Evolutionary conservation across 1,140 invertebrate genomes (phyloP), one percentile per base, ranked within the genome.

Genomic region (Dendroctonus valens): DNA sequence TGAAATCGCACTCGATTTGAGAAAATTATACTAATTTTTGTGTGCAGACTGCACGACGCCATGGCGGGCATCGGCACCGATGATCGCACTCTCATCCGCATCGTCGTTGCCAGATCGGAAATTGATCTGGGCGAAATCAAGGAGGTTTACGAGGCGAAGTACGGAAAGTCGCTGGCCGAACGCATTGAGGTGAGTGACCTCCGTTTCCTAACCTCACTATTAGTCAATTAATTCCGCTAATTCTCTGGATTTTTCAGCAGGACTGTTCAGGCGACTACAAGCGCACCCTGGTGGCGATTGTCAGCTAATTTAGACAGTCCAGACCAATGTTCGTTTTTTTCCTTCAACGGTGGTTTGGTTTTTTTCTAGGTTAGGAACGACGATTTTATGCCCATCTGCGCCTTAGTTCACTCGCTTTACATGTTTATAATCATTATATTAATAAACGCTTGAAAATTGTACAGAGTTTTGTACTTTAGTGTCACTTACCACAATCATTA

Each of bases 1-100:
- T 6, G 44, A 44, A 46, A 14, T 26, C 9, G 7, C 8, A 5
- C 48, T 5, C 48, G 6, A 8, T 38, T 50, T 9, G 15, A n/a
- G n/a, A n/a, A n/a, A n/a, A n/a, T n/a, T n/a, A n/a, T 37, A 48
- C 37, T 50, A 50, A 8, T 50, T 40, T 40, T 63, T 57, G 37
- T 52, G 7, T 60, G 7, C 15, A 68, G 66, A 42, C 81, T 98
- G 5, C 87, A 96, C 76, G 88, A 91, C 73, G 87, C 92, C 3
- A 96, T 98, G 92, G 88, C 89, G 61, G 91, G 91, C 39, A 79
- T 91, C 55, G 93, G 93, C 58, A 97, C 94, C 0, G 88, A 90
- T 69, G 94, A 97, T 75, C 84, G 87, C 3, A 90, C 90, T 59
- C 81, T 97, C 54, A 94, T 96, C 68, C 86, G 94, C 67, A 86